Evolutionary conservation across 2,888 invertebrate species (phyloP), one percentile per base, ranked within the genome.

Genomic region (Branchipolynoe longqiensis): DNA sequence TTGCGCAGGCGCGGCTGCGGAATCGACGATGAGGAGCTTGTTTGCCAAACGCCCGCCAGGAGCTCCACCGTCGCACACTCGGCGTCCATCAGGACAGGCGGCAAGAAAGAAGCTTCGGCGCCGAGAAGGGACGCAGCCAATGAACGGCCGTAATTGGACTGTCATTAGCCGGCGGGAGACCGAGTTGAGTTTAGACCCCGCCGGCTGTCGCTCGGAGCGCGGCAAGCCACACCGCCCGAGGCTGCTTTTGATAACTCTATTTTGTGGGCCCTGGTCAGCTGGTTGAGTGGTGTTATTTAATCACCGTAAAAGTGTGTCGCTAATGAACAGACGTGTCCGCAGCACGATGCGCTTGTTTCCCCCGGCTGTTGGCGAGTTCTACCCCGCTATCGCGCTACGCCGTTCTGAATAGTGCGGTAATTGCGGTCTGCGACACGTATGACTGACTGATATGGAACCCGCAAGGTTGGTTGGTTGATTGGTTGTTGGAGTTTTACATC

Each of bases 61-160:
- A 69, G 22, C 69, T 69, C 36, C 69, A 69, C n/a, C n/a, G n/a
- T n/a, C n/a, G n/a, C n/a, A n/a, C n/a, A n/a, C 38, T 69, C 69
- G 33, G 33, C 38, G 69, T 69, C 69, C n/a, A 69, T 69, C 69
- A 69, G 38, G 33, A n/a, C n/a, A 22, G n/a, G 36, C 69, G 8
- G 36, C 22, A 12, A 36, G 25, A 28, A 62, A 62, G 62, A 28
- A 62, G 28, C 28, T 25, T 14, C 31, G 2, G 14, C 62, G 8
- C 28, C 36, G 22, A n/a, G 18, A 69, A 33, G 69, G 69, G 18
- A 25, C 14, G 69, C 12, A 2, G 12, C 69, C 38, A 69, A 36
- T 69, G 69, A 38, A 38, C 33, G 69, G 4, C 1, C 36, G 36
- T 69, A 69, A 69, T 69, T 38, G 38, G 69, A 38, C 14, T 25